Evolutionary conservation across 2,113 vertebrate genomes (phyloP).

Genomic region (Pseudopipra pipra): DNA sequence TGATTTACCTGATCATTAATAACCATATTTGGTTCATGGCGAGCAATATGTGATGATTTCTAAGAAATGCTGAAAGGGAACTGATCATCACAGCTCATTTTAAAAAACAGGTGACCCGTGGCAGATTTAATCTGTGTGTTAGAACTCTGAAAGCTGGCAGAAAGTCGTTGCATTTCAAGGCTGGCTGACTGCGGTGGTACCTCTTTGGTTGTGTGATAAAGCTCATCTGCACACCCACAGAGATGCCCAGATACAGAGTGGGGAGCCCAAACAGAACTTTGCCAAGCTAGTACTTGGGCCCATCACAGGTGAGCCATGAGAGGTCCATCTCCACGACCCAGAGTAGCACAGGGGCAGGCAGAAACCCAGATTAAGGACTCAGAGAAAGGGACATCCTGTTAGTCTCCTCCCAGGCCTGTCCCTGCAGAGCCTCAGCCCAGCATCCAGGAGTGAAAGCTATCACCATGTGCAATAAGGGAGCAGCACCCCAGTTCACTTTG

Average conservation of each 20-base stretch:
- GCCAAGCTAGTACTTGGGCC: accelerated
- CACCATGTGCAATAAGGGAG: accelerated
- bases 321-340: background rate
- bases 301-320: accelerated
- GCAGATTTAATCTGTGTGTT: background rate
- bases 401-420: background rate
- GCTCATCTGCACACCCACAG: accelerated
- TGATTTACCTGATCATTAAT: background rate
- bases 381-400: background rate
- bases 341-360: background rate
- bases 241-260: background rate
- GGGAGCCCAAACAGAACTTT: background rate
- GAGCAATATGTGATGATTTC: background rate
- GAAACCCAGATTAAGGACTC: background rate
- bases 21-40: background rate
- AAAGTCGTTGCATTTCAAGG: background rate
- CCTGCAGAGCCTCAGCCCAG: background rate
- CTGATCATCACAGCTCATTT: conserved; percentile 1
- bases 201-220: background rate
- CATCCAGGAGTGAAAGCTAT: background rate
- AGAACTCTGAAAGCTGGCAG: background rate
- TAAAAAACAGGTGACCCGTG: conserved; percentile 9
- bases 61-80: background rate
- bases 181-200: background rate
- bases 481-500: background rate